Evolutionary conservation across 2,797 vertebrate species (phyloP).

Genomic region (Naso thynnoides): DNA sequence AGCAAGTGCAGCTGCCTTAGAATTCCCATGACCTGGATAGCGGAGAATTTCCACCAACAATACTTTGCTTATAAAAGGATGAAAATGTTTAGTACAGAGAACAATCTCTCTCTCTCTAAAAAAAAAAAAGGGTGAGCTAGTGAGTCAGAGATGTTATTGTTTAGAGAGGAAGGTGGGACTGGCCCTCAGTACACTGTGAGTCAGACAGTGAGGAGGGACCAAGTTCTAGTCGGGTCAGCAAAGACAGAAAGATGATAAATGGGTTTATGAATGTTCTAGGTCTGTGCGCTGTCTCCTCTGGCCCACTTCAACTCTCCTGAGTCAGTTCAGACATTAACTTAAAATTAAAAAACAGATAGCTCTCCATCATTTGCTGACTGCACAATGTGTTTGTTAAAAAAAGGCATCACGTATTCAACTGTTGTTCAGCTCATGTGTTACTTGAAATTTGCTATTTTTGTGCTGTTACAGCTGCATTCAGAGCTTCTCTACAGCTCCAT

Average conservation of each 20-base stretch:
- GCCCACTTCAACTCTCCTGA: slow-evolving; percentile 63
- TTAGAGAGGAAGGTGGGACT: slow-evolving; percentile 60
- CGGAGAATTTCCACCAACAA: too few species aligned
- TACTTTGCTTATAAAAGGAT: slow-evolving; percentile 15
- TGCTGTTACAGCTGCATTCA: slow-evolving; percentile 9
- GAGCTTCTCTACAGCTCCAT: background rate
- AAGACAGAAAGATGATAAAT: slow-evolving; percentile 71
- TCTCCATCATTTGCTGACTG: slow-evolving; percentile 32
- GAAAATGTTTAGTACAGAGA: slow-evolving; percentile 18
- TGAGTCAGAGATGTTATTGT: slow-evolving; percentile 63
- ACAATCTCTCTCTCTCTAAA: slow-evolving; percentile 7
- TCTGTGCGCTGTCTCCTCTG: slow-evolving; percentile 60
- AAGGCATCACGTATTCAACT: background rate
- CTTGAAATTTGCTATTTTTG: background rate
- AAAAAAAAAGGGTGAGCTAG: slow-evolving; percentile 34
- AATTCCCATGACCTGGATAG: too few species aligned
- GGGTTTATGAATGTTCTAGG: slow-evolving; percentile 55
- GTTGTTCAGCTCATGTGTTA: slow-evolving; percentile 5
- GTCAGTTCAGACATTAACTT: slow-evolving; percentile 49
- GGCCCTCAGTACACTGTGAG: slow-evolving; percentile 55
- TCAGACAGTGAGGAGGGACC: slow-evolving; percentile 67
- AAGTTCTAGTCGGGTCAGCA: slow-evolving; percentile 67
- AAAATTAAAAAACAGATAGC: slow-evolving; percentile 55
- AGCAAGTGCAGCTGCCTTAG: too few species aligned
- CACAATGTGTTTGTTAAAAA: background rate